A percentile compares a stretch with the other conserved stretches of the same genome.
These are phyloP conservation scores for Catharus minimus DNA, from an alignment of 2,113 vertebrate genomes.

Conservation along the genomic window DNA sequence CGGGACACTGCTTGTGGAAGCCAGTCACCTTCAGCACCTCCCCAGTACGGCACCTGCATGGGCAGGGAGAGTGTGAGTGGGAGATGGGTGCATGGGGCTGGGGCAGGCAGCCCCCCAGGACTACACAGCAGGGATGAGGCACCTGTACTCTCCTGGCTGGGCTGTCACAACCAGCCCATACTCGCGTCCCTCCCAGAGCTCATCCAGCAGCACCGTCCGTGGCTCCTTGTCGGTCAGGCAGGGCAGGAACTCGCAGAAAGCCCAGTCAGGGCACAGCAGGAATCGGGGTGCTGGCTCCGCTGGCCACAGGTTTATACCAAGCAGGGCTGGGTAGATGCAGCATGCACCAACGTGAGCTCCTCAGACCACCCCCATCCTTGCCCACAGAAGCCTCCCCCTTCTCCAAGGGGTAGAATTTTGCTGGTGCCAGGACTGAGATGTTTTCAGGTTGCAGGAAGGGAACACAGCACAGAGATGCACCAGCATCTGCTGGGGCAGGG, in stretches of 20 bases:
- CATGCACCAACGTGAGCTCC: fast-evolving
- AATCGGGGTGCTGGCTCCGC: constrained; percentile 72
- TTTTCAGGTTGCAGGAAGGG: neutral
- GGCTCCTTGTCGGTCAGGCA: constrained; percentile 63
- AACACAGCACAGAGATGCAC: neutral
- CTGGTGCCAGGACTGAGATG: neutral
- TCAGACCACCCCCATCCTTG: fast-evolving
- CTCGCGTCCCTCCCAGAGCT: constrained; percentile 78
- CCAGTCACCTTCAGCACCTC: constrained; percentile 84
- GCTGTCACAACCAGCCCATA: constrained; percentile 87
- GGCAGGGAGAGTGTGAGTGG: neutral
- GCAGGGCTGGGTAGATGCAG: constrained; percentile 73
- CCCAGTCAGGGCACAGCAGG: constrained; percentile 84
- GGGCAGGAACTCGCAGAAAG: constrained; percentile 88
- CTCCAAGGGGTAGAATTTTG: neutral
- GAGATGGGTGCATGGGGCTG: fast-evolving
- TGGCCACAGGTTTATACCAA: constrained; percentile 90
- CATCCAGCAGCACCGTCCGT: constrained; percentile 78
- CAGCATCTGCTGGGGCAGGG: fast-evolving
- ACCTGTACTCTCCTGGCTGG: constrained; percentile 83
- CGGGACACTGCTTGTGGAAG: constrained; percentile 85
- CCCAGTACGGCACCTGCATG: constrained; percentile 78
- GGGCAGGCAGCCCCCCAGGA: fast-evolving
- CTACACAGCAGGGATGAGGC: neutral
- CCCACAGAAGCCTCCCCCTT: neutral